These are phyloP conservation scores for Chymomyza costata DNA, from an alignment of 1,140 invertebrate genomes.

Conservation along the genomic window DNA sequence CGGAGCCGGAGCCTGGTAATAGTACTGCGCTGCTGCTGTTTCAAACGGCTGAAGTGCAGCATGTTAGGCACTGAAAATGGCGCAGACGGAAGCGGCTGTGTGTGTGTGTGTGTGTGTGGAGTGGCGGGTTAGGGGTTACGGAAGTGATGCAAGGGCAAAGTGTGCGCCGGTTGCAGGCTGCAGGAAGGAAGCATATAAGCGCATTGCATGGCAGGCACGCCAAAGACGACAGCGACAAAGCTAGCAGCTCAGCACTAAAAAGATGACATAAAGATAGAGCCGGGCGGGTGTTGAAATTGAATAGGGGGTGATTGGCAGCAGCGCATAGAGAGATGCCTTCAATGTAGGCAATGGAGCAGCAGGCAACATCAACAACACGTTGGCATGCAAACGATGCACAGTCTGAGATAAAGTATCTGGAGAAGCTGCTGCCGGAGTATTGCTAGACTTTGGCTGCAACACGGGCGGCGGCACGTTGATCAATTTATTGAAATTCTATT, in stretches of 20 bases:
- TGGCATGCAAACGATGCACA: conserved; percentile 10
- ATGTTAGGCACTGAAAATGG: conserved; percentile 3
- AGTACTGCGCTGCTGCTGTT: too few relatives aligned
- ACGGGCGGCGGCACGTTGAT: conserved; percentile 48
- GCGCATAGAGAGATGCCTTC: conserved; percentile 1
- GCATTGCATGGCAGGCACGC: conserved; percentile 51
- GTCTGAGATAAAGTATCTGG: background rate
- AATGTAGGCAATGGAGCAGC: conserved; percentile 41
- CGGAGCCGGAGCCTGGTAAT: background rate
- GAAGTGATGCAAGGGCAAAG: conserved; percentile 4
- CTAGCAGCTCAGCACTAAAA: conserved; percentile 55
- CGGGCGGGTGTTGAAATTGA: conserved; percentile 65
- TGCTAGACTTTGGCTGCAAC: conserved; percentile 14
- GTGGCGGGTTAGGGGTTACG: too few relatives aligned
- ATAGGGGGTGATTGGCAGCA: conserved; percentile 30
- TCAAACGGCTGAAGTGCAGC: conserved; percentile 18
- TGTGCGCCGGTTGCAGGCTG: background rate
- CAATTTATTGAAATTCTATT: conserved; percentile 73
- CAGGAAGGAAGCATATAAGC: conserved; percentile 65
- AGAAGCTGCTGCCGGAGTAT: background rate
- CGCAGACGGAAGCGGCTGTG: conserved; percentile 8
- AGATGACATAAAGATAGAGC: conserved; percentile 64
- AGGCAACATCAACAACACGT: conserved; percentile 25
- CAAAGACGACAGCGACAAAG: conserved; percentile 35
- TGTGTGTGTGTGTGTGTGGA: too few relatives aligned